Evolutionary conservation across 1,140 invertebrate species (phyloP), one percentile per base, ranked within the genome.

Genomic region (Trichonephila clavipes): DNA sequence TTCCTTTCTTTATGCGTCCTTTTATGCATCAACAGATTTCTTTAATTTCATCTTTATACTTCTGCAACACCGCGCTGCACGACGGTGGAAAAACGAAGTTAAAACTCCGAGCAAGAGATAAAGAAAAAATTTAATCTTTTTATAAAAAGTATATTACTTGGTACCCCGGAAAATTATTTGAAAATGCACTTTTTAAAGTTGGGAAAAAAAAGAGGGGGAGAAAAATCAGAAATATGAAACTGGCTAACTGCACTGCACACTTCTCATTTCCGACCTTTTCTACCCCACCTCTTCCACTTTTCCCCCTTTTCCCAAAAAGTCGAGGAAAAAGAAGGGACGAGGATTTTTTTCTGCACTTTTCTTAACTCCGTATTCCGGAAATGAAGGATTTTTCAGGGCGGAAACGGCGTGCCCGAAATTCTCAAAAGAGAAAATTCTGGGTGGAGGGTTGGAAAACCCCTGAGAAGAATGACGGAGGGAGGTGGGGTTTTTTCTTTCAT

Each of bases 331-430:
- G 34, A 34, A 58, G 61, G n/a, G 34, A 24, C 34, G 24, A 58
- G n/a, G 14, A 16, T 44, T 77, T 59, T 44, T 81, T 81, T 90
- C 61, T 81, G 69, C 61, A 82, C 90, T 64, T 91, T 91, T 85
- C 90, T 83, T 91, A 82, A 77, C 61, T 83, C n/a, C 34, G 16
- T 40, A 40, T 77, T 61, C 69, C 61, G 90, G 90, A 91, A 91
- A 91, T 91, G 90, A 91, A 91, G 90, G 72, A 91, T 91, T 89
- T 88, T 91, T 91, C 90, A 34, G 59, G 58, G 90, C 90, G 90
- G 90, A 91, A 91, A 91, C 90, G 83, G 81, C 90, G 90, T 83
- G 90, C 81, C 61, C 72, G 61, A 91, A 91, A 83, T 83, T 77
- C 58, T 44, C 81, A 83, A 83, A 66, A 83, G 81, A 77, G 72